Evolutionary conservation across 2,113 vertebrate genomes (phyloP).

Genomic region (Chroicocephalus ridibundus): DNA sequence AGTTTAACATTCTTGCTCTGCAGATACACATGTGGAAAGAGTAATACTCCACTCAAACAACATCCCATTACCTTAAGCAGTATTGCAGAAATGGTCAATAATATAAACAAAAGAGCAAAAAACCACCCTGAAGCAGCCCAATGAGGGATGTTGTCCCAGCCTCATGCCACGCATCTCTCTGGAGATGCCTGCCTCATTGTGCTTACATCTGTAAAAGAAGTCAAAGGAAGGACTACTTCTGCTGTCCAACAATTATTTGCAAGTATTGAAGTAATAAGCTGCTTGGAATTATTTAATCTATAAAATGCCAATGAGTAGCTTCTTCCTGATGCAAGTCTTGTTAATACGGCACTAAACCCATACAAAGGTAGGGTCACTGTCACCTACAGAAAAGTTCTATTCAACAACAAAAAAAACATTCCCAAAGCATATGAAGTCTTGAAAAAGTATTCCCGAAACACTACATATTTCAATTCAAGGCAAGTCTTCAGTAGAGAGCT

Average conservation of each 20-base stretch:
- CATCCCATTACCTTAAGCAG: not conserved
- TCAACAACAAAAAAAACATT: not conserved
- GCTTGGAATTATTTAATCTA: not conserved
- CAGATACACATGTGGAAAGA: not conserved
- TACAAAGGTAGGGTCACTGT: not conserved
- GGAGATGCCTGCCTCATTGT: not conserved
- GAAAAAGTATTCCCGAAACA: not conserved
- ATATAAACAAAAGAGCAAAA: not conserved
- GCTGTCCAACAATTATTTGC: not conserved
- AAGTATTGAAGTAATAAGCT: not conserved
- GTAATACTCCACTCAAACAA: too few relatives aligned
- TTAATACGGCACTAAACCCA: not conserved
- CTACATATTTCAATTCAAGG: not conserved
- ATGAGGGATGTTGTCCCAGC: not conserved
- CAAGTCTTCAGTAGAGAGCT: not conserved
- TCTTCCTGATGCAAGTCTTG: not conserved
- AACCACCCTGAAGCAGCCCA: not conserved
- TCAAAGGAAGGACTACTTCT: not conserved
- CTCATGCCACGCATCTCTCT: not conserved
- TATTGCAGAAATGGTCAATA: not conserved
- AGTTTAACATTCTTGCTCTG: not conserved
- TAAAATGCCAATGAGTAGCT: not conserved
- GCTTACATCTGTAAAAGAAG: not conserved
- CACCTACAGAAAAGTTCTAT: not conserved
- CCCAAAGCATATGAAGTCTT: not conserved